Evolutionary conservation across 2,888 invertebrate species (phyloP).

Genomic region (Muschampia plurimacula): DNA sequence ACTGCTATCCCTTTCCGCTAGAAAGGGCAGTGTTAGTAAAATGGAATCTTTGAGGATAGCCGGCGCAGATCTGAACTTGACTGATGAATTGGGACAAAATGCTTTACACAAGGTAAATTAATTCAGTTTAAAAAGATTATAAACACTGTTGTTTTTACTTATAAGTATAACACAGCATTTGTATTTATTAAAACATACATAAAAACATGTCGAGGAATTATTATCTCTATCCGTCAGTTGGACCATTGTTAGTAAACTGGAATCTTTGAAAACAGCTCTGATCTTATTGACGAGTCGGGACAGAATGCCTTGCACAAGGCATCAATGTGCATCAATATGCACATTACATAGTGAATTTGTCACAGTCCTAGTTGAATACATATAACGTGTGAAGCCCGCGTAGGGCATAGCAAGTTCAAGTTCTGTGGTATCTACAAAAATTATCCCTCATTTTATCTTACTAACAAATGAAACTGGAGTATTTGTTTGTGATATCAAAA

Average conservation of each 20-base stretch:
- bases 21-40: constrained; percentile 84
- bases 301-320: constrained; percentile 71
- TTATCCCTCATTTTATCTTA: no score
- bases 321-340: no score
- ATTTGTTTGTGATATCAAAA: no score
- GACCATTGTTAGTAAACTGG: constrained; percentile 84
- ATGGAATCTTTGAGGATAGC: constrained; percentile 88
- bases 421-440: no score
- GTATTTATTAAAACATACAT: background rate
- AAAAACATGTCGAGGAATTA: background rate
- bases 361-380: no score
- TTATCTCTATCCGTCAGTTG: constrained; percentile 58
- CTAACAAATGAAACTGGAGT: no score
- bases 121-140: background rate
- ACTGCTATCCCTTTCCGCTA: constrained; percentile 88
- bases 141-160: background rate
- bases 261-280: constrained; percentile 78
- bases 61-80: constrained; percentile 87
- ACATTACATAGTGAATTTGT: no score
- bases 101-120: constrained; percentile 87
- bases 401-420: no score
- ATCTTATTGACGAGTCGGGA: constrained; percentile 61
- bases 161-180: no score
- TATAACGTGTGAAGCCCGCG: no score
- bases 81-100: constrained; percentile 88